These are phyloP conservation scores for Choloepus hoffmanni DNA, from an alignment of 2,113 vertebrate genomes.

Conservation along the genomic window DNA sequence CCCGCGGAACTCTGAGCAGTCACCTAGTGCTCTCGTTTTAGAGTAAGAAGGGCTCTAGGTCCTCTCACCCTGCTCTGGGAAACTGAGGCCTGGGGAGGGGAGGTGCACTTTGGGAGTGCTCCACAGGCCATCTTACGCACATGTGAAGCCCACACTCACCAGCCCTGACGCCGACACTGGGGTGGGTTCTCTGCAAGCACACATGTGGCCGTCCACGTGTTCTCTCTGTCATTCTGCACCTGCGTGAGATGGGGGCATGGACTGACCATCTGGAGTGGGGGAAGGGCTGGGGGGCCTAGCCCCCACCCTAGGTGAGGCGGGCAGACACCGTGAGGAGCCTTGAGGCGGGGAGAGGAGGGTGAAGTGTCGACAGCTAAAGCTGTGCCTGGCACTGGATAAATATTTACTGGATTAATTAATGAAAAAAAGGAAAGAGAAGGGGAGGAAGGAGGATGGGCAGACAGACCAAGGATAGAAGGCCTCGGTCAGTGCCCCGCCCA, in stretches of 20 bases:
- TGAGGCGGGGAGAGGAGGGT: neutral
- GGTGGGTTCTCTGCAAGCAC: neutral
- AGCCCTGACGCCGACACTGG: neutral
- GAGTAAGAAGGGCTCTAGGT: neutral
- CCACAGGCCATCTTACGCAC: rapidly evolving
- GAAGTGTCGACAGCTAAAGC: neutral
- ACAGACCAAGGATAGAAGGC: neutral
- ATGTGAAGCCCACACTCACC: neutral
- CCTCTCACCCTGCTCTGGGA: neutral
- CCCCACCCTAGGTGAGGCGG: no score
- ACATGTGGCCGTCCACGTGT: no score
- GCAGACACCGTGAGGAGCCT: neutral
- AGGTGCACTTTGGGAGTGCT: neutral
- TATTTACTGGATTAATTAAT: neutral
- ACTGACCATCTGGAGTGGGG: neutral
- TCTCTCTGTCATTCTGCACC: no score
- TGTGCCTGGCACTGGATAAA: neutral
- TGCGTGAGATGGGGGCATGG: neutral
- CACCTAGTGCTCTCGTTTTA: neutral
- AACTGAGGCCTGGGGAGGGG: neutral
- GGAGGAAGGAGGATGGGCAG: neutral
- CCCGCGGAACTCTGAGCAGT: neutral
- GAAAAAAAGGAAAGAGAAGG: neutral
- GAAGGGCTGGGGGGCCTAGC: neutral
- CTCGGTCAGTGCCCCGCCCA: neutral